Evolutionary conservation across 2,888 invertebrate genomes (phyloP).

Genomic region (Idaea straminata): DNA sequence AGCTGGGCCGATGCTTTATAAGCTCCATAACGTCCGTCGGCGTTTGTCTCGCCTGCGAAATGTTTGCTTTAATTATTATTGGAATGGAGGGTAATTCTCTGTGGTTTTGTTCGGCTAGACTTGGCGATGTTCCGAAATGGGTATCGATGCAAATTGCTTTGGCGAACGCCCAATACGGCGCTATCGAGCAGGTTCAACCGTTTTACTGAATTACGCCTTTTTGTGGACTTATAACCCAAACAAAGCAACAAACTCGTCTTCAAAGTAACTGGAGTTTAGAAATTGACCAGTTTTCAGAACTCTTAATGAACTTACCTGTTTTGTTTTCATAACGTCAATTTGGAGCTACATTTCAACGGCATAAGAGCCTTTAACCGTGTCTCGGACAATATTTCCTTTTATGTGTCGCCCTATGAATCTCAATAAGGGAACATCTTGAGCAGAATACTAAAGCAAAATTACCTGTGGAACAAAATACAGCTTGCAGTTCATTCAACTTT

Average conservation of each 20-base stretch:
- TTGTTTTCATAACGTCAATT: not conserved
- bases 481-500: conserved; percentile 63
- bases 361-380: conserved; percentile 29
- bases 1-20: conserved; percentile 75
- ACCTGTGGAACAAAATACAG: conserved; percentile 49
- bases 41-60: conserved; percentile 73
- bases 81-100: conserved; percentile 79
- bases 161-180: conserved; percentile 78
- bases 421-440: conserved; percentile 68
- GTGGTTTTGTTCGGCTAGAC: conserved; percentile 81
- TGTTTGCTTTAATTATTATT: conserved; percentile 81
- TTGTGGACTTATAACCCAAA: conserved; percentile 54
- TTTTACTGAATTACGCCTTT: conserved; percentile 56
- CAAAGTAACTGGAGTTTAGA: not conserved
- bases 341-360: conserved; percentile 1
- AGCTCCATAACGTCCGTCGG: conserved; percentile 76
- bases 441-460: conserved; percentile 68
- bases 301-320: not conserved
- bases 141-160: conserved; percentile 80
- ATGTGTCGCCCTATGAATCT: conserved; percentile 72
- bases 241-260: not conserved
- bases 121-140: conserved; percentile 80
- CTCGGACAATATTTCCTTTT: conserved; percentile 73
- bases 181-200: conserved; percentile 52
- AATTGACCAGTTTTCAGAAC: not conserved